phyloP scores from a whole-genome alignment of 2,113 vertebrate genomes.

The Reinhardtius hippoglossoides region DNA sequence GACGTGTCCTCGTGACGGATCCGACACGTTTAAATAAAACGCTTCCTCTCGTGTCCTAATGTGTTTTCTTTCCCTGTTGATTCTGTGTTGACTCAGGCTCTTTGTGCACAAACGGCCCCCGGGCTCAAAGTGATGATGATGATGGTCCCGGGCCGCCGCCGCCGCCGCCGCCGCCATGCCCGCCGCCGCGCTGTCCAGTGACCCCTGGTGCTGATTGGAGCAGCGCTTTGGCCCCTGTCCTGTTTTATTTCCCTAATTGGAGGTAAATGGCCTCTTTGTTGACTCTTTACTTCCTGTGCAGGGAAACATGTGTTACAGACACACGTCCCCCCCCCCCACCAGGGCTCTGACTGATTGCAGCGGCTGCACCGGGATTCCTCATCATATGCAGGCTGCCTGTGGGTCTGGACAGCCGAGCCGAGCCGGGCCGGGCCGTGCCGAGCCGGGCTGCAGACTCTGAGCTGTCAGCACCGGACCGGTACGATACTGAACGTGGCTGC shows the following conservation, averaged over 20 bases:
- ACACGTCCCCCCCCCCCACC: slow-evolving; percentile 23
- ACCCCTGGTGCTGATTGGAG: slow-evolving; percentile 92
- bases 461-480: background rate
- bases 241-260: slow-evolving; percentile 85
- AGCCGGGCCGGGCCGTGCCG: slow-evolving; percentile 17
- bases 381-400: background rate
- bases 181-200: slow-evolving; percentile 86
- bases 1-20: background rate
- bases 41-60: background rate
- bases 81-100: background rate
- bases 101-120: background rate
- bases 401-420: background rate
- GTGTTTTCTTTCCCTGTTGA: slow-evolving; percentile 12
- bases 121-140: background rate
- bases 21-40: background rate
- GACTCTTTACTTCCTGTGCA: slow-evolving; percentile 63
- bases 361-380: slow-evolving; percentile 22
- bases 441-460: background rate
- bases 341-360: slow-evolving; percentile 39
- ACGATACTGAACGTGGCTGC: too few species aligned
- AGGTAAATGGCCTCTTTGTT: slow-evolving; percentile 69
- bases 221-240: slow-evolving; percentile 84
- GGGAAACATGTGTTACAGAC: slow-evolving; percentile 47
- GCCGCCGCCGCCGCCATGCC: slow-evolving; percentile 16
- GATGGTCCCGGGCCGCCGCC: slow-evolving; percentile 11